phyloP scores from a whole-genome alignment of 2,113 vertebrate genomes.

The Triplophysa siluroides region DNA sequence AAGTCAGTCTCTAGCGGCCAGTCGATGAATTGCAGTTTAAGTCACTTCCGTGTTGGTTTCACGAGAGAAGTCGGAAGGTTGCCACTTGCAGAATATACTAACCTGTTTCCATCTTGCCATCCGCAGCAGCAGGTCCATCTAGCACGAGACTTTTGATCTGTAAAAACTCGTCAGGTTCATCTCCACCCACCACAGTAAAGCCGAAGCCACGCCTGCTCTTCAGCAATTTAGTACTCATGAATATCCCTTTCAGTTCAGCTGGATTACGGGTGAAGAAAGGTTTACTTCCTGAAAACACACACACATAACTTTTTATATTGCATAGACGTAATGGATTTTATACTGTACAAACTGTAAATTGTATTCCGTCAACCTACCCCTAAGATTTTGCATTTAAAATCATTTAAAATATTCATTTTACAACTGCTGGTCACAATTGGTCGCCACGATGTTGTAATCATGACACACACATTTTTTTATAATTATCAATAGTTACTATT shows the following conservation, averaged over 20 bases:
- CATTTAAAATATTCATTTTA: too few relatives aligned
- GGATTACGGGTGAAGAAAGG: slow-evolving; percentile 98
- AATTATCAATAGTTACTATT: not conserved
- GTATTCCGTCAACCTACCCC: too few relatives aligned
- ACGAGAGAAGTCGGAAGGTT: too few relatives aligned
- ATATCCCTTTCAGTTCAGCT: slow-evolving; percentile 94
- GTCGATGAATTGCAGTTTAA: too few relatives aligned
- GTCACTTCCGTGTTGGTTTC: too few relatives aligned
- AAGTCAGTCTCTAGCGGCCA: too few relatives aligned
- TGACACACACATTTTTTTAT: not conserved
- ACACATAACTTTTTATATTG: not conserved
- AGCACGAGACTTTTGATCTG: slow-evolving; percentile 99
- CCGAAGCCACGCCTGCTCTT: slow-evolving; percentile 96
- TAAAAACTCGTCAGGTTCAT: slow-evolving; percentile 96
- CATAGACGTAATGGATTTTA: too few relatives aligned
- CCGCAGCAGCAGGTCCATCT: slow-evolving; percentile 91
- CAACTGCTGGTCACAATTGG: too few relatives aligned
- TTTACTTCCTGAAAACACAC: slow-evolving; percentile 78
- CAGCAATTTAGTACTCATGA: slow-evolving; percentile 96
- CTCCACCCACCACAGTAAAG: slow-evolving; percentile 95
- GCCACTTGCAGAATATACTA: too few relatives aligned
- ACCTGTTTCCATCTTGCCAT: slow-evolving; percentile 99
- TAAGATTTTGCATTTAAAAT: too few relatives aligned
- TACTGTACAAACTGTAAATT: too few relatives aligned
- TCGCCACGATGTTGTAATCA: too few relatives aligned